A percentile compares a stretch with the other conserved stretches of the same genome.
Evolutionary conservation across 1,140 invertebrate species (phyloP).

Genomic region (Belonocnema kinseyi): DNA sequence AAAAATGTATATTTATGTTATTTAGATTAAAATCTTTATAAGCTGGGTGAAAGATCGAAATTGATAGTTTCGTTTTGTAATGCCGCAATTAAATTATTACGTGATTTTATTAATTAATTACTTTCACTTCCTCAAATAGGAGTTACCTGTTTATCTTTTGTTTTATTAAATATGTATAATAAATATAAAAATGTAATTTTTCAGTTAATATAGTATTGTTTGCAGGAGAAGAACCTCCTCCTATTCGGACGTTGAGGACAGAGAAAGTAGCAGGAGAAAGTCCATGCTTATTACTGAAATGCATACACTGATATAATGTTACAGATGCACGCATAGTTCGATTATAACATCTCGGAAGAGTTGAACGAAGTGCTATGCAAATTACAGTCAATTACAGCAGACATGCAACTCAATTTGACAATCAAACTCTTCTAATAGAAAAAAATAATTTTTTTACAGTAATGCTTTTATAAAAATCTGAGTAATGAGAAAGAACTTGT

Average conservation of each 20-base stretch:
- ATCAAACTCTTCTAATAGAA: not conserved
- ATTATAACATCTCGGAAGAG: constrained; percentile 42
- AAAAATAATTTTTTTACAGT: constrained; percentile 33
- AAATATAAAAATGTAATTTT: constrained; percentile 34
- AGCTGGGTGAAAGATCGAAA: not conserved
- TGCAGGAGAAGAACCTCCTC: constrained; percentile 48
- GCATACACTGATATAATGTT: constrained; percentile 59
- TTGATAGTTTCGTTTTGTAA: not conserved
- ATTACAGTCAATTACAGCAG: constrained; percentile 32
- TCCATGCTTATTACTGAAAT: constrained; percentile 53
- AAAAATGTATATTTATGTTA: too few species aligned
- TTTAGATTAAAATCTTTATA: too few species aligned
- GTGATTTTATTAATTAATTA: constrained; percentile 36
- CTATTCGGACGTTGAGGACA: constrained; percentile 48
- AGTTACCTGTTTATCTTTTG: constrained; percentile 26
- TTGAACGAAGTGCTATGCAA: constrained; percentile 38
- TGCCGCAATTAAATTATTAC: constrained; percentile 3
- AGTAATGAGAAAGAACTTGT: not conserved
- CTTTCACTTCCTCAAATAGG: constrained; percentile 28
- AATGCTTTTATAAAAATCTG: constrained; percentile 32
- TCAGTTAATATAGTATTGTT: constrained; percentile 37
- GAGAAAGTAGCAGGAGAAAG: constrained; percentile 67
- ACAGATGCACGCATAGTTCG: constrained; percentile 35
- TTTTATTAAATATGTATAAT: not conserved
- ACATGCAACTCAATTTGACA: constrained; percentile 26